Conservation (phyloP, 2,888 invertebrate genomes). For the Automeris io region DNA sequence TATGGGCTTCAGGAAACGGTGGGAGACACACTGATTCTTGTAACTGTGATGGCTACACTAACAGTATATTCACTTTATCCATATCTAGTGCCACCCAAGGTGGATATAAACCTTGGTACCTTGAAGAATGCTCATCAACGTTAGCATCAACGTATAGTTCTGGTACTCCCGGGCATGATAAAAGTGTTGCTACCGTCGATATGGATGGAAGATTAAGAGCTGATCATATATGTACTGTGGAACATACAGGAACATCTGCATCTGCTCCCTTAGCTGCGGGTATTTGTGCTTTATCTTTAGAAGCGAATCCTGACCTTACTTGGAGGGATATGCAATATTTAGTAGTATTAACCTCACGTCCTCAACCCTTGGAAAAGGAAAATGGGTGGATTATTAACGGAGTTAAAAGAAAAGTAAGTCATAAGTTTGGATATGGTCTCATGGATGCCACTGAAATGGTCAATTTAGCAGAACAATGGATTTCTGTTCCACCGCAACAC, state of each 20-base stretch:
- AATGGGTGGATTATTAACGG: constrained; percentile 96
- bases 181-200: constrained; percentile 93
- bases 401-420: constrained; percentile 94
- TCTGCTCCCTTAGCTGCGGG: constrained; percentile 97
- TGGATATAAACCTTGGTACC: constrained; percentile 97
- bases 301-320: constrained; percentile 93
- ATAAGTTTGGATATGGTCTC: constrained; percentile 98
- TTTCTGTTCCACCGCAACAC: constrained; percentile 94
- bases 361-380: constrained; percentile 92
- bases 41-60: constrained; percentile 99
- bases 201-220: constrained; percentile 92
- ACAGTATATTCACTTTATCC: constrained; percentile 98
- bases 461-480: constrained; percentile 94
- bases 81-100: constrained; percentile 98
- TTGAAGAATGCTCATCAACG: constrained; percentile 99
- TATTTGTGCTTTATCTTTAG: constrained; percentile 94
- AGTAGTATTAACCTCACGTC: constrained; percentile 92
- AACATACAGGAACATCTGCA: constrained; percentile 95
- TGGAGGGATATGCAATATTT: constrained; percentile 99
- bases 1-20: constrained; percentile 99
- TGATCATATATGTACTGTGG: constrained; percentile 92
- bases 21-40: constrained; percentile 97
- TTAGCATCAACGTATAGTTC: constrained; percentile 98
- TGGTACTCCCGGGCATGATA: constrained; percentile 93
- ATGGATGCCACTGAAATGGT: constrained; percentile 98